Evolutionary conservation across 2,113 vertebrate species (phyloP), one percentile per base, ranked within the genome.

Genomic region (Bucco capensis): DNA sequence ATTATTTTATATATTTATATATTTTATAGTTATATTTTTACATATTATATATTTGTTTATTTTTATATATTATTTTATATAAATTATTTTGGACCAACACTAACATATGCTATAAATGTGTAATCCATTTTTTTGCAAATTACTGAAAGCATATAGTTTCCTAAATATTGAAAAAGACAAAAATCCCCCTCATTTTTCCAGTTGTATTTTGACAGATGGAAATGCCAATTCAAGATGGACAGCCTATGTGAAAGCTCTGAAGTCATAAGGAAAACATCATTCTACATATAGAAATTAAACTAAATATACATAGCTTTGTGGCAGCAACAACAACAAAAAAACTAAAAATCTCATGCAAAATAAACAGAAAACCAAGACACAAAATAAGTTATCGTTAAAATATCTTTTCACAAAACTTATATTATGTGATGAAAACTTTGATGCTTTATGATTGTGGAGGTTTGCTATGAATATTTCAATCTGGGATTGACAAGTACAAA

Each of bases 61-160:
- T n/a, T n/a, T n/a, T n/a, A n/a, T n/a, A n/a, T n/a, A n/a, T n/a
- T n/a, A n/a, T n/a, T n/a, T n/a, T n/a, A n/a, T n/a, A n/a, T n/a
- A n/a, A n/a, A n/a, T n/a, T n/a, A n/a, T n/a, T n/a, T n/a, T n/a
- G 51, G 58, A 64, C 49, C 70, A 92, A 57, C 93, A 66, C 37
- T 94, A 92, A 79, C 16, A 81, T 71, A 70, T 88, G 42, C 35
- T 86, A 94, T 95, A 95, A 96, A 96, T 90, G 91, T 47, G 83
- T 80, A 95, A 96, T 80, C 95, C 47, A 71, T 85, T 81, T 58
- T 58, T 73, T 58, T 37, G 13, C 94, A 89, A 92, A 96, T 96
- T 96, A 96, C 86, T 96, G 78, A 97, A 96, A 86, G 54, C 12
- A 21, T 83, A 49, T 11, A 40, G 7, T 81, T 92, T 93, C 28